phyloP scores from a whole-genome alignment of 2,888 invertebrate genomes.

The Xanthorhoe spadicearia region DNA sequence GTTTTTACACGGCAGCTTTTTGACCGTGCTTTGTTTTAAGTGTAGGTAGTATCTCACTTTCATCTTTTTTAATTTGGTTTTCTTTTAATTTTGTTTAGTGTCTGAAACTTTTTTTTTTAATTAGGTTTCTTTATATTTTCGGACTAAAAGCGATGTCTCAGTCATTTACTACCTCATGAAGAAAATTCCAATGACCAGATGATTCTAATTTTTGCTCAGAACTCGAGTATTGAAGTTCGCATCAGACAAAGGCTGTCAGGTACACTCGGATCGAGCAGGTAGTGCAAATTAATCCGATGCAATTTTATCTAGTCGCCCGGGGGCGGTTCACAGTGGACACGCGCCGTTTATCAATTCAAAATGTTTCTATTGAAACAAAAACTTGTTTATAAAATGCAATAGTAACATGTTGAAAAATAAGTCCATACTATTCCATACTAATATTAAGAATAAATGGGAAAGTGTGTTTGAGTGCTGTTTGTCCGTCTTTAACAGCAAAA shows the following conservation, averaged over 20 bases:
- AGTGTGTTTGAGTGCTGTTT: too few species aligned
- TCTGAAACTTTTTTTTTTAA: too few species aligned
- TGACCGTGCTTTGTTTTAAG: neutral
- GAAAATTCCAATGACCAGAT: neutral
- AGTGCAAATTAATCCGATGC: constrained; percentile 70
- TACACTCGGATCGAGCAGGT: constrained; percentile 67
- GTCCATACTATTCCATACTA: too few species aligned
- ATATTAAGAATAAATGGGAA: too few species aligned
- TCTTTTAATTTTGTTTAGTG: too few species aligned
- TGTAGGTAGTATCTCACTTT: too few species aligned
- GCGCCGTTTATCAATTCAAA: neutral
- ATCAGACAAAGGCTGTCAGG: constrained; percentile 73
- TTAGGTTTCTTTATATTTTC: too few species aligned
- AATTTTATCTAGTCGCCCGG: constrained; percentile 66
- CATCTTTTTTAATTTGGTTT: too few species aligned
- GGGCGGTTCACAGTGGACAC: constrained; percentile 47
- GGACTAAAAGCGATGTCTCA: too few species aligned
- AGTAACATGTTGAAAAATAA: too few species aligned
- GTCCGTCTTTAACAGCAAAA: too few species aligned
- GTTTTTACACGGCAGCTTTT: neutral
- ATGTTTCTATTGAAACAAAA: neutral
- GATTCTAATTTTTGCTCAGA: constrained; percentile 9
- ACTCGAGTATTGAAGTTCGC: constrained; percentile 59
- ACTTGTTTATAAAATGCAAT: neutral
- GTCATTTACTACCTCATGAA: neutral